These are phyloP conservation scores for Tribolium castaneum DNA, from an alignment of 1,140 invertebrate species.

Conservation along the genomic window DNA sequence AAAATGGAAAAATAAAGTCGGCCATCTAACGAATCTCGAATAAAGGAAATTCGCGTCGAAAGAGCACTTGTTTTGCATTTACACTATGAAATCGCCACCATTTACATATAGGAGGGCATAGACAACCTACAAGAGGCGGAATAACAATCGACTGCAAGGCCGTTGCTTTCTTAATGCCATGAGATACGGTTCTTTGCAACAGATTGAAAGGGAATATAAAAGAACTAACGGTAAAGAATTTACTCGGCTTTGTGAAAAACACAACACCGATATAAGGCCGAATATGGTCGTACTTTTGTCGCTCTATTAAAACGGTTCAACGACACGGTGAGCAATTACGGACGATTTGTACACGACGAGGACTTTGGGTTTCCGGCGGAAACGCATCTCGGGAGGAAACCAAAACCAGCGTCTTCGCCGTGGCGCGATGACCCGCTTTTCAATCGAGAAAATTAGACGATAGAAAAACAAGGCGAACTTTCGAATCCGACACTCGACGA, in stretches of 20 bases:
- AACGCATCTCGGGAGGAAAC: neutral
- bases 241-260: neutral
- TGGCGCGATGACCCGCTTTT: slow-evolving; percentile 15
- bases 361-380: neutral
- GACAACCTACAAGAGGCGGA: slow-evolving; percentile 41
- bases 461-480: neutral
- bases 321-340: slow-evolving; percentile 5
- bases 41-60: slow-evolving; percentile 1
- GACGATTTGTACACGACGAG: neutral
- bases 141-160: slow-evolving; percentile 39
- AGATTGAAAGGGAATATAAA: slow-evolving; percentile 36
- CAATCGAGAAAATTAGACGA: neutral
- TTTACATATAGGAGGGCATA: slow-evolving; percentile 41
- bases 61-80: slow-evolving; percentile 25
- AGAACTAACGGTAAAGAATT: slow-evolving; percentile 32
- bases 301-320: neutral
- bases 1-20: slow-evolving; percentile 8
- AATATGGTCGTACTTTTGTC: neutral
- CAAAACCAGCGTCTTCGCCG: neutral
- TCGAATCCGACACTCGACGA: neutral
- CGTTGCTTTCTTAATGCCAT: slow-evolving; percentile 27
- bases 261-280: neutral
- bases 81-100: slow-evolving; percentile 6
- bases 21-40: neutral
- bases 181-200: neutral